These are phyloP conservation scores for Chloropsis hardwickii DNA, from an alignment of 2,113 vertebrate genomes.

Conservation along the genomic window DNA sequence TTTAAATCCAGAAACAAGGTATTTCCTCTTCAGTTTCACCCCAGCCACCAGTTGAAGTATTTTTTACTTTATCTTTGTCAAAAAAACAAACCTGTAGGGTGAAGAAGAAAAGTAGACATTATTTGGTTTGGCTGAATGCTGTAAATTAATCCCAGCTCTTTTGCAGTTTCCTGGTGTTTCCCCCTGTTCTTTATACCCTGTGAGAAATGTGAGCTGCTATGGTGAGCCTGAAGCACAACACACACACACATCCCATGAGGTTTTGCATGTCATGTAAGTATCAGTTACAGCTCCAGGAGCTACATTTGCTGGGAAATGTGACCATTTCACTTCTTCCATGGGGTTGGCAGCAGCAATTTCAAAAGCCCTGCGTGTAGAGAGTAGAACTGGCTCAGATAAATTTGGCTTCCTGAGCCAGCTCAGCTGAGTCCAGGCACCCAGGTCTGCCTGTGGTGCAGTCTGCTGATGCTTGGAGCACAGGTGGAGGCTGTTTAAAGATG, in stretches of 20 bases:
- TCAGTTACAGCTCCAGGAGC: neutral
- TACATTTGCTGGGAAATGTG: neutral
- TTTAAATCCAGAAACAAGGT: neutral
- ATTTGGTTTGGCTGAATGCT: neutral
- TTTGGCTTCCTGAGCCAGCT: neutral
- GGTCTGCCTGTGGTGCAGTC: accelerated
- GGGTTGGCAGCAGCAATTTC: neutral
- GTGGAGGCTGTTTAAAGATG: accelerated
- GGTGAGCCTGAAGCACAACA: no score
- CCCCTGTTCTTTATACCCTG: accelerated
- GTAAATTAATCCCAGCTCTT: neutral
- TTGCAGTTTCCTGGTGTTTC: neutral
- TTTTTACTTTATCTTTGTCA: neutral
- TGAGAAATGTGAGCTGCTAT: neutral
- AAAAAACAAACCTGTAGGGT: neutral
- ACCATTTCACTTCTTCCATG: neutral
- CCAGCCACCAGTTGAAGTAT: accelerated
- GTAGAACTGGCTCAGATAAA: accelerated
- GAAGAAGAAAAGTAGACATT: neutral
- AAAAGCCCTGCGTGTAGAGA: accelerated
- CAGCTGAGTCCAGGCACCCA: neutral
- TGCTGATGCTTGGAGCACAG: neutral
- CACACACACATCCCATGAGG: accelerated
- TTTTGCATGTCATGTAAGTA: accelerated
- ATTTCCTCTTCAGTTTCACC: accelerated